Evolutionary conservation across 2,888 invertebrate genomes (phyloP), one percentile per base, ranked within the genome.

Genomic region (Junonia oenone): DNA sequence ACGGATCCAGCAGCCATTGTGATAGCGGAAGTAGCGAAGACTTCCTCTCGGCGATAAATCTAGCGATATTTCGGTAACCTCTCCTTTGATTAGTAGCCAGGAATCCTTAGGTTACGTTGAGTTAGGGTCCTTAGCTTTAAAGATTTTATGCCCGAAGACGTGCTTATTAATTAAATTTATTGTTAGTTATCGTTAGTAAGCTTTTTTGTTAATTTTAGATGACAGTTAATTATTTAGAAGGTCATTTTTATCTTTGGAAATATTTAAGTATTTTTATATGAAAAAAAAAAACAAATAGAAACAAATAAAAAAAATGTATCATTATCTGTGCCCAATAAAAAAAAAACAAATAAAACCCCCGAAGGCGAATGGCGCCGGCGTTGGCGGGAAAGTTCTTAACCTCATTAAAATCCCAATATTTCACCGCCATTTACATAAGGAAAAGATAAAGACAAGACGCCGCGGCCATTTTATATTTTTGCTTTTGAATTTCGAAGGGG

Each of bases 401-500:
- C 78, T 83, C 83, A 82, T 85, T 81, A 81, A 82, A 82, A 72
- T 75, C 70, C 69, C 70, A 78, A 83, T 81, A 81, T 74, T 78
- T 69, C 68, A 63, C 68, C 69, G 65, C 70, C 69, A 89, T 89
- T 90, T 86, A 82, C 88, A 88, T 89, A 87, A 85, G 85, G 78
- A 88, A 88, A 85, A 88, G 85, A 90, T 89, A 88, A 88, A 89
- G 88, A 79, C 84, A 87, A 85, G 87, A 84, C 78, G 83, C 71
- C 71, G 69, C 65, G 75, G 85, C 87, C 87, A 86, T 89, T 84
- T 87, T 87, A 76, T 69, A 73, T 75, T 80, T 81, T 81, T 65
- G 65, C 61, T 61, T 78, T 81, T 73, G 71, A 74, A 81, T 76
- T 75, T 79, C 77, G 79, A 79, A 81, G 82, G 87, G 87, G 83